Evolutionary conservation across 2,113 vertebrate genomes (phyloP).

Genomic region (Trachemys scripta): DNA sequence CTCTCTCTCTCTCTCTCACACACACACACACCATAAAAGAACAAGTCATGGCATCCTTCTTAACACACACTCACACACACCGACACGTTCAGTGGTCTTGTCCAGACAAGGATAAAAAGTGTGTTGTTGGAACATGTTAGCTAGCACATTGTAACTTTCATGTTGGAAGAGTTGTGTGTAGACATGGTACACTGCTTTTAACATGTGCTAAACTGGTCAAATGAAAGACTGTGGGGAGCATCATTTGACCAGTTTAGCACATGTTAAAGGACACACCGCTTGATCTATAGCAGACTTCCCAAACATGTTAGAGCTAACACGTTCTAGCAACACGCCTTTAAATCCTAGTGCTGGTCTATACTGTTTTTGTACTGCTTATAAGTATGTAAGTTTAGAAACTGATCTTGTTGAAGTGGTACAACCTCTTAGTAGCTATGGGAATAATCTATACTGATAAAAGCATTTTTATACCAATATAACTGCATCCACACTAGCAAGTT

Average conservation of each 20-base stretch:
- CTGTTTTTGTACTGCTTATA: background rate
- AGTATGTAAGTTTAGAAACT: background rate
- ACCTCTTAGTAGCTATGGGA: background rate
- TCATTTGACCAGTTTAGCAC: slow-evolving; percentile 16
- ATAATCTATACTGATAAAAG: background rate
- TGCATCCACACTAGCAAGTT: background rate
- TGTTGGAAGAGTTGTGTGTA: background rate
- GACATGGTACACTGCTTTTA: slow-evolving; percentile 38
- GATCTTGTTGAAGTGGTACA: background rate
- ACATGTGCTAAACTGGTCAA: slow-evolving; percentile 4
- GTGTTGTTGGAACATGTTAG: background rate
- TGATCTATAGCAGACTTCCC: background rate
- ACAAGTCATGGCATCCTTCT: background rate
- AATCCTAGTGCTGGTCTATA: slow-evolving; percentile 9
- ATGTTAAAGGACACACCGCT: background rate
- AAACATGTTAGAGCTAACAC: background rate
- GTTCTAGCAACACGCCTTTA: background rate
- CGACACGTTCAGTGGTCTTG: background rate
- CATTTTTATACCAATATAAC: background rate
- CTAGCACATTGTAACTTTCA: background rate
- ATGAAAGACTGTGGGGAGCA: slow-evolving; percentile 23
- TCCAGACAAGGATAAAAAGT: background rate
- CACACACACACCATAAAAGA: background rate
- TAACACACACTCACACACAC: background rate
- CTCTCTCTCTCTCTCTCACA: background rate